These are phyloP conservation scores for Phorcus lineatus DNA, from an alignment of 2,888 invertebrate genomes.

Conservation along the genomic window DNA sequence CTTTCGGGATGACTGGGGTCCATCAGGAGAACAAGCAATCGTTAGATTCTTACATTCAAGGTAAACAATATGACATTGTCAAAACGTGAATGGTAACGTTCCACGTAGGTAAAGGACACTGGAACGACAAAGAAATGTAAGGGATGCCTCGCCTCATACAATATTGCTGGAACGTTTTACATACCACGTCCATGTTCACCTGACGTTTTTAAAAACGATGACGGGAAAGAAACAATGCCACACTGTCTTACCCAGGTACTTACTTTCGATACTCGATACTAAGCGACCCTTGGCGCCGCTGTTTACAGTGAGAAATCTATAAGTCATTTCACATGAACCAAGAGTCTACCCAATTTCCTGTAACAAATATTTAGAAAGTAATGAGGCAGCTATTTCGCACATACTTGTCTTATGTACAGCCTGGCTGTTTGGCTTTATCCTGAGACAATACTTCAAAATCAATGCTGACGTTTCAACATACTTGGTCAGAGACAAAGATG, in stretches of 20 bases:
- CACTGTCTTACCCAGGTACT: not conserved
- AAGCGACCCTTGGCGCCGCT: not conserved
- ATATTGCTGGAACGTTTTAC: constrained; percentile 15
- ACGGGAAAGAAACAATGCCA: not conserved
- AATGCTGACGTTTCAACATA: too few relatives aligned
- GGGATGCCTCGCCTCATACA: not conserved
- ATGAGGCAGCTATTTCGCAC: constrained; percentile 13
- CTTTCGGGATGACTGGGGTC: not conserved
- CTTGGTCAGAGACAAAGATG: too few relatives aligned
- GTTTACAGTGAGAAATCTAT: constrained; percentile 10
- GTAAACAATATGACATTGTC: constrained; percentile 28
- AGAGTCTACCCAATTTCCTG: not conserved
- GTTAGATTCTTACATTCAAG: constrained; percentile 23
- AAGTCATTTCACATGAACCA: constrained; percentile 23
- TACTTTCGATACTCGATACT: not conserved
- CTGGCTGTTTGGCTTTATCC: not conserved
- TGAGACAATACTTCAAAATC: too few relatives aligned
- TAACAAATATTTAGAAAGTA: constrained; percentile 6
- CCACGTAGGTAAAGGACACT: constrained; percentile 16
- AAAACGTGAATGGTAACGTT: constrained; percentile 10
- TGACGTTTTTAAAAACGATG: not conserved
- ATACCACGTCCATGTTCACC: constrained; percentile 9
- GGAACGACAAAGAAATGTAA: not conserved
- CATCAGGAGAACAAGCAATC: constrained; percentile 8
- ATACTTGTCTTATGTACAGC: not conserved